Conservation (phyloP, 2,888 invertebrate genomes). For the Sesamia inferens region DNA sequence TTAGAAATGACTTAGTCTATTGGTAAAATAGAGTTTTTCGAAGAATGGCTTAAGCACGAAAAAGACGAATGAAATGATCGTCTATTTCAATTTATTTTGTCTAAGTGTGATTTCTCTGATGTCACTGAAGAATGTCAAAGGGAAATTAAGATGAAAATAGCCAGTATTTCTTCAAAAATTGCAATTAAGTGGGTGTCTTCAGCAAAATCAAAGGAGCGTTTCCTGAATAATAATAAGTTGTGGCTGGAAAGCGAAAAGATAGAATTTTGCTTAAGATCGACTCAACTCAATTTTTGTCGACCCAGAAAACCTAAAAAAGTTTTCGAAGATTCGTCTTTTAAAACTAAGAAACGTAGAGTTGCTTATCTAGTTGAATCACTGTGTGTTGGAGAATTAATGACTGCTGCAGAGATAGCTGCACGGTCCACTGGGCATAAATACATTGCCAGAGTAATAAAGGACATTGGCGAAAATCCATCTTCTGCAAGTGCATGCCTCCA, state of each 20-base stretch:
- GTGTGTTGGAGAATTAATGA: conserved; percentile 3
- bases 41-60: conserved; percentile 20
- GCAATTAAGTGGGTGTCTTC: conserved; percentile 19
- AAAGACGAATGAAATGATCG: too few relatives aligned
- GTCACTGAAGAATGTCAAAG: conserved; percentile 9
- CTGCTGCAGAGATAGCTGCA: conserved; percentile 19
- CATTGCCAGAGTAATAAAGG: too few relatives aligned
- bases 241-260: conserved; percentile 12
- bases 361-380: background rate
- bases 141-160: conserved; percentile 26
- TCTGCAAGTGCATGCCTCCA: too few relatives aligned
- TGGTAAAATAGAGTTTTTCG: conserved; percentile 13
- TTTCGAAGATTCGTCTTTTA: conserved; percentile 9
- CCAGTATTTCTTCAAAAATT: conserved; percentile 20
- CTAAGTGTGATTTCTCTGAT: conserved; percentile 9
- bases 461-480: too few relatives aligned
- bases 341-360: conserved; percentile 8
- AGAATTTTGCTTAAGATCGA: too few relatives aligned
- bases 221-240: conserved; percentile 20
- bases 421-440: too few relatives aligned
- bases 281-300: conserved; percentile 3
- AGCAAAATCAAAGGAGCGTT: conserved; percentile 21
- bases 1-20: background rate
- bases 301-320: conserved; percentile 11
- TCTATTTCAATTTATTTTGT: too few relatives aligned